phyloP scores from a whole-genome alignment of 2,888 invertebrate species.

The Osmoderma eremita region DNA sequence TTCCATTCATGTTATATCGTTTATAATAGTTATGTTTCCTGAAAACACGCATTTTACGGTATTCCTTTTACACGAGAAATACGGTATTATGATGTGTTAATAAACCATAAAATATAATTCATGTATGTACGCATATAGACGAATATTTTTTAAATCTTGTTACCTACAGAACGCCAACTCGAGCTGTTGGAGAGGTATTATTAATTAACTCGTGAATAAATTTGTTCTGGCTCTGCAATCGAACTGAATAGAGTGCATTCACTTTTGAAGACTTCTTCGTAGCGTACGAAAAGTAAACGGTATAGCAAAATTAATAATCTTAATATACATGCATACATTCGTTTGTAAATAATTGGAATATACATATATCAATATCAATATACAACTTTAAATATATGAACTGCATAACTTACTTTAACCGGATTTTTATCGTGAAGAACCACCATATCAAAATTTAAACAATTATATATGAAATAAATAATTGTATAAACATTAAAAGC shows the following conservation, averaged over 20 bases:
- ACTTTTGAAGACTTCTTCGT: slow-evolving; percentile 7
- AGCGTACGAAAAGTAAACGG: slow-evolving; percentile 2
- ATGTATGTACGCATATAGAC: slow-evolving; percentile 10
- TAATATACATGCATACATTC: no score
- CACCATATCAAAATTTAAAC: no score
- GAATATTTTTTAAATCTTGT: slow-evolving; percentile 14
- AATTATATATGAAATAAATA: no score
- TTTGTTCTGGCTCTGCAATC: slow-evolving; percentile 5
- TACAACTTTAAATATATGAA: no score
- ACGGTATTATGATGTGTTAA: slow-evolving; percentile 7
- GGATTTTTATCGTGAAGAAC: no score
- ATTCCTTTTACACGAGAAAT: not conserved
- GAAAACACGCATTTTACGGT: not conserved
- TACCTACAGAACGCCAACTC: not conserved
- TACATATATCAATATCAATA: no score
- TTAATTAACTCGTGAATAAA: slow-evolving; percentile 27
- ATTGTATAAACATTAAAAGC: no score
- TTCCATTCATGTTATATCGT: slow-evolving; percentile 15
- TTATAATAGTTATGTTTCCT: slow-evolving; percentile 18
- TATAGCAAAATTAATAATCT: not conserved
- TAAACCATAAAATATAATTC: slow-evolving; percentile 17
- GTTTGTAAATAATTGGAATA: no score
- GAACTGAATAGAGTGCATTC: slow-evolving; percentile 19
- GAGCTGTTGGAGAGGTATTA: not conserved
- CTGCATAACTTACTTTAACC: no score